These are phyloP conservation scores for Parascotia fuliginaria DNA, from an alignment of 2,888 invertebrate species.

Conservation along the genomic window DNA sequence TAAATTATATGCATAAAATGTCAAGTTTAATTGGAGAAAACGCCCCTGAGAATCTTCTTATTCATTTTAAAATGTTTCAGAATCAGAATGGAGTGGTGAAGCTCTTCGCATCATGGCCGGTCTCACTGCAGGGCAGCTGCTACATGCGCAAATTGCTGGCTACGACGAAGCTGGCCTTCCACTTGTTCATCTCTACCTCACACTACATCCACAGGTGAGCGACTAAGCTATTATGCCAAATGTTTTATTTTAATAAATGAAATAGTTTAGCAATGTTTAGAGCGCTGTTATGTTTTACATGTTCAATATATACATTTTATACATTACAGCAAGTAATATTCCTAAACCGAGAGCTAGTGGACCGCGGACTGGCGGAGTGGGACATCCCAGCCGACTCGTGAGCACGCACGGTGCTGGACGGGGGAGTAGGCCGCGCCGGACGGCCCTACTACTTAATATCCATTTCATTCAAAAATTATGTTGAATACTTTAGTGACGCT, in stretches of 20 bases:
- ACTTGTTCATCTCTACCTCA: constrained; percentile 93
- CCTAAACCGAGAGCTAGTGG: constrained; percentile 94
- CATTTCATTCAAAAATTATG: constrained; percentile 6
- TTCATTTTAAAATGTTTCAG: too few relatives aligned
- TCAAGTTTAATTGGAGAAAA: too few relatives aligned
- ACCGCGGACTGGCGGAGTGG: constrained; percentile 93
- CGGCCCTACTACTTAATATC: constrained; percentile 31
- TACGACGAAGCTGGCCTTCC: constrained; percentile 92
- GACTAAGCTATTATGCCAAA: background rate
- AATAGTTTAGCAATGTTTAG: background rate
- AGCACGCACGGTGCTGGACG: constrained; percentile 44
- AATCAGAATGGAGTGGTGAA: constrained; percentile 90
- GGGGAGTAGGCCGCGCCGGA: constrained; percentile 23
- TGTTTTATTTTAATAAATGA: background rate
- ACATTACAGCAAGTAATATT: constrained; percentile 90
- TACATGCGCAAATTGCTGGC: constrained; percentile 95
- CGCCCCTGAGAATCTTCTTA: too few relatives aligned
- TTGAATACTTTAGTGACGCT: constrained; percentile 54
- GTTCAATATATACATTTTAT: constrained; percentile 23
- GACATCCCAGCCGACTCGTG: constrained; percentile 81
- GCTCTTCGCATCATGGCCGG: constrained; percentile 92
- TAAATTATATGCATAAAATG: too few relatives aligned
- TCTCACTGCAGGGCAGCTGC: constrained; percentile 92
- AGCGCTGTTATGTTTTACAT: constrained; percentile 6
- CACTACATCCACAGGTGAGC: constrained; percentile 89